Evolutionary conservation across 2,113 vertebrate genomes (phyloP).

Genomic region (Ciconia boyciana): DNA sequence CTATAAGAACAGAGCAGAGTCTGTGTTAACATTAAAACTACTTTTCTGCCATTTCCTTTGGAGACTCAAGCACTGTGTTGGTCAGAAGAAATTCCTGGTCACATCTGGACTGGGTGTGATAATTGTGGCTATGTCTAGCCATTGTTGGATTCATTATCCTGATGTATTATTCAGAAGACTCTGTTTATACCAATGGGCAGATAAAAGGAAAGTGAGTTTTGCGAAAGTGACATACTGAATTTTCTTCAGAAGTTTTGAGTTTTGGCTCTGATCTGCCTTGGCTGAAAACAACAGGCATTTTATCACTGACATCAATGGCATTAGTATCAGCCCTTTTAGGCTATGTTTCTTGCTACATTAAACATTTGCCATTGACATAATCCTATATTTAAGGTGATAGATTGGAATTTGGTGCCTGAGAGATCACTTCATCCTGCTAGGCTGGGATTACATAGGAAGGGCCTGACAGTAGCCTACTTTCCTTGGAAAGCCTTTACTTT

Average conservation of each 20-base stretch:
- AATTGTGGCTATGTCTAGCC: background rate
- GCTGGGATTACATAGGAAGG: background rate
- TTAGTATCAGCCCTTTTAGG: background rate
- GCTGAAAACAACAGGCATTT: background rate
- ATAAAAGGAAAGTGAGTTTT: slow-evolving; percentile 41
- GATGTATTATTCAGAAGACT: slow-evolving; percentile 27
- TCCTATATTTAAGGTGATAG: background rate
- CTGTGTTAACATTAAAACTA: background rate
- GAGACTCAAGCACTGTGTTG: background rate
- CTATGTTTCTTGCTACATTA: background rate
- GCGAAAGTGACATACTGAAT: background rate
- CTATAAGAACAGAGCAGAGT: background rate
- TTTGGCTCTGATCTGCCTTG: background rate
- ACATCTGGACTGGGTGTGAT: background rate
- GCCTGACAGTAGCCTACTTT: background rate
- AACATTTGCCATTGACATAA: background rate
- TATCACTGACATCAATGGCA: background rate
- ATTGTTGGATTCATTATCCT: background rate
- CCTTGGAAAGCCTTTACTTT: background rate
- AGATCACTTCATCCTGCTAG: background rate
- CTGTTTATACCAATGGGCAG: background rate
- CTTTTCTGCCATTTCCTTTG: slow-evolving; percentile 9
- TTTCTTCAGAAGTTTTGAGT: background rate
- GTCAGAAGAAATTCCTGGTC: background rate
- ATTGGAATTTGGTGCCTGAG: background rate